Conservation (phyloP, 2,797 vertebrate genomes). For the Merluccius polli region DNA sequence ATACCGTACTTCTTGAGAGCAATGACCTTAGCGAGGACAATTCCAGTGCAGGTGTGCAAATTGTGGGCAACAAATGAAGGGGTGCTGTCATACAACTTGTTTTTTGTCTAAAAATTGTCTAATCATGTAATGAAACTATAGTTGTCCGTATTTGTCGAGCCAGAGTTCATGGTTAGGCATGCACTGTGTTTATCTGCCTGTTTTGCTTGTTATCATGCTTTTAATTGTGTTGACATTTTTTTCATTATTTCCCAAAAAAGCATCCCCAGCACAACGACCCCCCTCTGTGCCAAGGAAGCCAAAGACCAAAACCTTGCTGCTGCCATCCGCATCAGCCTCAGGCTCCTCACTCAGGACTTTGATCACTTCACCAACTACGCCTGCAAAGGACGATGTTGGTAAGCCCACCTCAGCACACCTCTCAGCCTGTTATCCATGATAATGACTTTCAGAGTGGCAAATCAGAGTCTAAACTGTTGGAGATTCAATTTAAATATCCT, state of each 20-base stretch:
- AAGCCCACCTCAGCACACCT: neutral
- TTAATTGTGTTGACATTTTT: too few species aligned
- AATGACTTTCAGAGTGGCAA: too few species aligned
- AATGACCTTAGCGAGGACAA: neutral
- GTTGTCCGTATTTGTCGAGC: too few species aligned
- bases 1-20: neutral
- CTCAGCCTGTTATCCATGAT: too few species aligned
- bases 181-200: too few species aligned
- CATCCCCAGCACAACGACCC: too few species aligned
- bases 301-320: neutral
- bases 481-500: too few species aligned
- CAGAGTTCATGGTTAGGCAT: too few species aligned
- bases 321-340: neutral
- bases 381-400: neutral
- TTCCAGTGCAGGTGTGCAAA: neutral
- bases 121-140: too few species aligned
- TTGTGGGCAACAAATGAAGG: neutral
- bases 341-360: neutral
- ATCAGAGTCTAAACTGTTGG: too few species aligned
- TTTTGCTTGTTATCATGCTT: too few species aligned
- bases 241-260: too few species aligned
- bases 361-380: neutral
- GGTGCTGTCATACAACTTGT: neutral
- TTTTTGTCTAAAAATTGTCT: neutral
- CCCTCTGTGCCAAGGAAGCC: neutral